These are phyloP conservation scores for Gymnothorax reevesii DNA, from an alignment of 2,797 vertebrate genomes.

Conservation along the genomic window DNA sequence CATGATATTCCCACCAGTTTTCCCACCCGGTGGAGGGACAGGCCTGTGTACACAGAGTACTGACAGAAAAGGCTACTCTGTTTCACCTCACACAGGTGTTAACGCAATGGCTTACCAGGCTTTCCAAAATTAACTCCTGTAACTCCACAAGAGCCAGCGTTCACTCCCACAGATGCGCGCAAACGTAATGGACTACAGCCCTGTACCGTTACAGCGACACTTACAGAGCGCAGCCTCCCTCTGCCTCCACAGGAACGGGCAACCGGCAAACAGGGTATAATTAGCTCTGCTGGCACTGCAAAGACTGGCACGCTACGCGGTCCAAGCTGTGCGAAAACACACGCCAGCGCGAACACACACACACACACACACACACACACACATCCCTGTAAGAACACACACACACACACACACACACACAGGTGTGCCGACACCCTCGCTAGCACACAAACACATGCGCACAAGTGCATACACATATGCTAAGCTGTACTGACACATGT, in stretches of 20 bases:
- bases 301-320: background rate
- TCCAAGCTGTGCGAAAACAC: background rate
- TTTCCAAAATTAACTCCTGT: background rate
- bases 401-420: background rate
- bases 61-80: background rate
- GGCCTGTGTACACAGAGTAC: background rate
- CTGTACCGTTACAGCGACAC: conserved; percentile 6
- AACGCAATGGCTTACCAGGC: background rate
- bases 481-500: too few relatives aligned
- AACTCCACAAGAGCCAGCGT: background rate
- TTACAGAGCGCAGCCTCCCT: background rate
- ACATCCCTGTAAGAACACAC: background rate
- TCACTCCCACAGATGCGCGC: conserved; percentile 2
- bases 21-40: background rate
- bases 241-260: background rate
- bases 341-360: background rate
- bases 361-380: background rate
- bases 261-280: background rate
- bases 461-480: too few relatives aligned
- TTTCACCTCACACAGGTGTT: background rate
- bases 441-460: background rate
- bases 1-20: background rate
- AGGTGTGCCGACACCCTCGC: background rate
- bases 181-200: conserved; percentile 4
- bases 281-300: conserved; percentile 19